Conservation (phyloP, 1,140 invertebrate genomes). For the Phocides pigmalion region DNA sequence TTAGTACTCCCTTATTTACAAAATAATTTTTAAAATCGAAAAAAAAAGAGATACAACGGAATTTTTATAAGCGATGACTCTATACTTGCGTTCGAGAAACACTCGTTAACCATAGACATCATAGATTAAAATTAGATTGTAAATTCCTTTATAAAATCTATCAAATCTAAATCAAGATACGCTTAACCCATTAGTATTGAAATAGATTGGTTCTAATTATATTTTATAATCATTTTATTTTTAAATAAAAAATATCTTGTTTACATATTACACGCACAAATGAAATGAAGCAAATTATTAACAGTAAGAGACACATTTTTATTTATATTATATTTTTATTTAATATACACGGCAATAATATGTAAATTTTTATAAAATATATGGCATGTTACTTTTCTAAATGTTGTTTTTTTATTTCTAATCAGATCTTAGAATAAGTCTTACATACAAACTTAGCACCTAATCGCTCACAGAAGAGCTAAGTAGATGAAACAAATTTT, state of each 20-base stretch:
- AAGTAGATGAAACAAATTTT: no score
- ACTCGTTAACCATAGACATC: background rate
- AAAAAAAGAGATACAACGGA: background rate
- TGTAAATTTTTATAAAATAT: conserved; percentile 78
- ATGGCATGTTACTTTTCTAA: conserved; percentile 81
- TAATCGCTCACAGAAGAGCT: background rate
- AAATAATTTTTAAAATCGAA: no score
- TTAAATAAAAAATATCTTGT: conserved; percentile 18
- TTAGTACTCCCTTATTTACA: no score
- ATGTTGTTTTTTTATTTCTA: conserved; percentile 49
- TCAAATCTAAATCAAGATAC: conserved; percentile 33
- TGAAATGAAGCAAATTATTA: conserved; percentile 63
- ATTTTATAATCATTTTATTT: conserved; percentile 50
- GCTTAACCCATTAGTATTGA: conserved; percentile 40
- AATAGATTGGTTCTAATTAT: conserved; percentile 61
- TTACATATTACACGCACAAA: conserved; percentile 42
- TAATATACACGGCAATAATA: conserved; percentile 62
- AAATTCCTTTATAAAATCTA: conserved; percentile 9
- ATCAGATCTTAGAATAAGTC: conserved; percentile 40
- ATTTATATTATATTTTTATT: conserved; percentile 54
- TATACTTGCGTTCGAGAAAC: no score
- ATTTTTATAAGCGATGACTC: no score
- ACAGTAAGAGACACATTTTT: conserved; percentile 33
- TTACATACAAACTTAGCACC: background rate
- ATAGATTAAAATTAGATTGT: conserved; percentile 9